Base-by-base conservation (phyloP, 1,140 invertebrate species). In the Sinella curviseta region DNA sequence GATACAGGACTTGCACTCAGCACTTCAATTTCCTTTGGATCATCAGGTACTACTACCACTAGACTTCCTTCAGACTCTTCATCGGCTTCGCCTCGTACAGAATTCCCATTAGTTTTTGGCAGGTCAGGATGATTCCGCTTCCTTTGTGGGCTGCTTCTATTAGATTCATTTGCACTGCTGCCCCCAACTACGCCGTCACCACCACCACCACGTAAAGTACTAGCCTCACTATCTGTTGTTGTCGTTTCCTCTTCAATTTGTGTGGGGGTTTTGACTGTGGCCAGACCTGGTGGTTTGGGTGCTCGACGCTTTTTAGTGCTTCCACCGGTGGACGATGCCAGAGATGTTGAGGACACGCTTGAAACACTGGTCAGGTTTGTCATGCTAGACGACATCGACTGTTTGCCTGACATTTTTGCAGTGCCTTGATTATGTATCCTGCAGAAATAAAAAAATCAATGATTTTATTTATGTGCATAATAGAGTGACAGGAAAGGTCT, bases 291-390 rank as follows among this genome's bases (percentile, higher is more conserved):
- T 1, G 83, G 83, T 67, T 70, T 80, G 2, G 81, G 81, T 14
- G 83, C 81, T 60, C 79, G 78, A 31, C 81, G 74, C 65, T 82
- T 81, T 24, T 80, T 84, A 24, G 79, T 30, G 1, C 60, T 26
- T 26, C 83, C 83, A 3, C 82, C 57, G 17, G 80, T 80, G 0
- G 83, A 83, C 0, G 83, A 84, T 30, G 83, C 80, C 1, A 84
- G 36, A 0, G 83, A 84, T 34, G 80, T 81, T 0, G 79, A 79
- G 2, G 81, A 82, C 4, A 81, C 36, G 36, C 83, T 84, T 16
- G 80, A 81, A 0, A 81, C 81, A 0, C 80, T 79, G 0, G 83
- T 84, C 31, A 84, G 48, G 76, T 84, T 84, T 33, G 83, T 78
- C 33, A 65, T 78, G 36, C 82, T 83, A 1, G 34, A 48, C 31